Conservation (phyloP, 2,888 invertebrate genomes). For the Strigamia maritima region DNA sequence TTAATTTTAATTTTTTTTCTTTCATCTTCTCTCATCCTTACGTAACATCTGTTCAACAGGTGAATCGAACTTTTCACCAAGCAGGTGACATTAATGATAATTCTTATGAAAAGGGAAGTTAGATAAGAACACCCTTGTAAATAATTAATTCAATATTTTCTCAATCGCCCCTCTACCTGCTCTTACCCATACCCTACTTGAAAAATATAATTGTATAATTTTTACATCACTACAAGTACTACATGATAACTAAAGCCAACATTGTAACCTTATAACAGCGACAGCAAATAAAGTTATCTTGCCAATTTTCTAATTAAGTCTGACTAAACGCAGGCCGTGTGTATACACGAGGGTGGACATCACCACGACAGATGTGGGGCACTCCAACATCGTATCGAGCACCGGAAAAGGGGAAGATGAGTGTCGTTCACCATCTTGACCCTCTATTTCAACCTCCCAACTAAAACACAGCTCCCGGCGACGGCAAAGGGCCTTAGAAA, state of each 20-base stretch:
- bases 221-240: not conserved
- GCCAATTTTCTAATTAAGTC: conserved; percentile 6
- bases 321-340: not conserved
- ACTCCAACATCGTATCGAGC: not conserved
- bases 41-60: conserved; percentile 32
- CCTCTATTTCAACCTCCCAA: conserved; percentile 14
- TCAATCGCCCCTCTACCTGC: not conserved
- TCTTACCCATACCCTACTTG: not conserved
- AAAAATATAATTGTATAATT: not conserved
- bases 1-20: not conserved
- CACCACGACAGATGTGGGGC: conserved; percentile 16
- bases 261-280: not conserved
- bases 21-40: not conserved
- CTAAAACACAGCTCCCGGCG: conserved; percentile 32
- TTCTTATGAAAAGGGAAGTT: conserved; percentile 1
- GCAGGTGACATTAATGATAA: conserved; percentile 34
- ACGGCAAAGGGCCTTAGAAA: conserved; percentile 30
- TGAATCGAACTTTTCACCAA: conserved; percentile 21
- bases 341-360: conserved; percentile 22
- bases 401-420: conserved; percentile 24
- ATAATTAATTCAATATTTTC: conserved; percentile 19
- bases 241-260: not conserved
- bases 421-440: conserved; percentile 32
- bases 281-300: not conserved
- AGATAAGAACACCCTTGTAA: conserved; percentile 28